Conservation (phyloP, 2,113 vertebrate species). For the Xyliphius kryptos region DNA sequence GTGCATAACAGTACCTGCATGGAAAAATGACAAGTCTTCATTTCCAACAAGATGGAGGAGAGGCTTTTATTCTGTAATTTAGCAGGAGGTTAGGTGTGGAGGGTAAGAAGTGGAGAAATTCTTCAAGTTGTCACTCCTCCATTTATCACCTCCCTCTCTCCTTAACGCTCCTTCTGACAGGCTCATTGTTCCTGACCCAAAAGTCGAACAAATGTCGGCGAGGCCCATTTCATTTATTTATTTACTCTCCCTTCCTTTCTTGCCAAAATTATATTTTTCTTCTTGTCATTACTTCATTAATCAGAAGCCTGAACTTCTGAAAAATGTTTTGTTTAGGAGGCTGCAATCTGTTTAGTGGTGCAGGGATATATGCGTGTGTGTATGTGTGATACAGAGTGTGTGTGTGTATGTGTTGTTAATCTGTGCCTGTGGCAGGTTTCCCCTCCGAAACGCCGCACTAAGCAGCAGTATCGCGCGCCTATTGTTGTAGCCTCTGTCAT, state of each 20-base stretch:
- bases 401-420: conserved; percentile 74
- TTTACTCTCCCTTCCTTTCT: conserved; percentile 35
- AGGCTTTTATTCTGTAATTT: conserved; percentile 67
- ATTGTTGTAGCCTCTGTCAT: conserved; percentile 77
- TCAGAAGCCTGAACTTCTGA: conserved; percentile 75
- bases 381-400: conserved; percentile 20
- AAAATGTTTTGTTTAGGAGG: conserved; percentile 83
- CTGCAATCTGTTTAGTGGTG: conserved; percentile 72
- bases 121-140: conserved; percentile 55
- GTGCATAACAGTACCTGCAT: not conserved
- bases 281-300: conserved; percentile 73
- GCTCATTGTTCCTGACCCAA: conserved; percentile 67
- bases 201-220: conserved; percentile 69
- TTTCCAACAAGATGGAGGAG: conserved; percentile 54
- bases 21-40: conserved; percentile 64
- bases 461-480: conserved; percentile 73
- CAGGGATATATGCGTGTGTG: conserved; percentile 19
- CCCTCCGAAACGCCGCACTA: conserved; percentile 85
- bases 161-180: conserved; percentile 60
- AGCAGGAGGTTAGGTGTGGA: conserved; percentile 59
- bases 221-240: no score
- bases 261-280: conserved; percentile 75
- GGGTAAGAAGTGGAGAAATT: conserved; percentile 59
- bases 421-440: conserved; percentile 93
- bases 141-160: conserved; percentile 59